Conservation (phyloP, 1,140 invertebrate genomes). For the Mactra quadrangularis region DNA sequence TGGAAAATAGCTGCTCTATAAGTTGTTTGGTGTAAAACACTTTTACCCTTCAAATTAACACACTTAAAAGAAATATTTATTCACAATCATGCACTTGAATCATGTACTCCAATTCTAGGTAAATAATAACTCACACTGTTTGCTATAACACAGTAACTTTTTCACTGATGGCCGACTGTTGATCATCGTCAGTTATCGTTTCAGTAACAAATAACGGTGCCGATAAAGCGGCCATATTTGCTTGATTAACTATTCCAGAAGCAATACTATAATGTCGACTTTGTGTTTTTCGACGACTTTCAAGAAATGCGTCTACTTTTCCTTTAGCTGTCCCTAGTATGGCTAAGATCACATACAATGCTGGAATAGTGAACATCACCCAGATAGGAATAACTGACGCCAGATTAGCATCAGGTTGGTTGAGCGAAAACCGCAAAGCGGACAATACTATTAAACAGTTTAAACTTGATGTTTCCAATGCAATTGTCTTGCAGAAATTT, state of each 20-base stretch:
- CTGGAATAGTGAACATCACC: conserved; percentile 80
- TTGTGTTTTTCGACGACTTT: conserved; percentile 73
- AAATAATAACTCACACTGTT: background rate
- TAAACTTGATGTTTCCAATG: conserved; percentile 78
- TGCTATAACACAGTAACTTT: conserved; percentile 80
- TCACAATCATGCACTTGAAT: no score
- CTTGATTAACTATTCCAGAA: conserved; percentile 78
- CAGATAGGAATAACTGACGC: conserved; percentile 79
- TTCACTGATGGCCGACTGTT: conserved; percentile 73
- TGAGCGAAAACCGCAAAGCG: conserved; percentile 78
- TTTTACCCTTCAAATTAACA: no score
- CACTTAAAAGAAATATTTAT: no score
- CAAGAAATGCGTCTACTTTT: conserved; percentile 67
- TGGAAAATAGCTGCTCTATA: no score
- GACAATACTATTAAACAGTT: conserved; percentile 79
- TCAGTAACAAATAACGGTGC: conserved; percentile 80
- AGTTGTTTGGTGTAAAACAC: no score
- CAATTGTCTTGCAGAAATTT: conserved; percentile 76
- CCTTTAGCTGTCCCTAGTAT: conserved; percentile 70
- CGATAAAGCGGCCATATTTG: conserved; percentile 79
- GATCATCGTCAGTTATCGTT: conserved; percentile 75
- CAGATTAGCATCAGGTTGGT: conserved; percentile 75
- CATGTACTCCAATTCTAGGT: no score
- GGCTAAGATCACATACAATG: conserved; percentile 76
- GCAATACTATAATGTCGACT: conserved; percentile 77